These are phyloP conservation scores for Sialia sialis DNA, from an alignment of 2,113 vertebrate genomes.

Conservation along the genomic window DNA sequence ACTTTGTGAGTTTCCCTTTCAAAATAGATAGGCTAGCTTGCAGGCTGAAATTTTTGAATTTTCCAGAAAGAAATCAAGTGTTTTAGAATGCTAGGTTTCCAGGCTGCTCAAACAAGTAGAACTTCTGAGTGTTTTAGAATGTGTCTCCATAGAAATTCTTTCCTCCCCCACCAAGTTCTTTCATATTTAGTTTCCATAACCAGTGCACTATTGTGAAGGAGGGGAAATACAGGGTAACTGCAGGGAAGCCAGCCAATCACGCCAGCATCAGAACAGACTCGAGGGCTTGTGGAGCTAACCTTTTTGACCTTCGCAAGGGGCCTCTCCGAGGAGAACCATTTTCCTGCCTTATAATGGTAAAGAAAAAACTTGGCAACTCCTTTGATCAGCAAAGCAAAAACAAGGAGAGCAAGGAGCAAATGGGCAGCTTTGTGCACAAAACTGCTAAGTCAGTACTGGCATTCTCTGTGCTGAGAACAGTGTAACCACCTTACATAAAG, in stretches of 20 bases:
- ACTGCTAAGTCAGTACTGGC: slow-evolving; percentile 77
- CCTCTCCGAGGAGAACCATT: slow-evolving; percentile 76
- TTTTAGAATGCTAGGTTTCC: not conserved
- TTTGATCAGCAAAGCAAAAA: slow-evolving; percentile 94
- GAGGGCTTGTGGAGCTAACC: slow-evolving; percentile 55
- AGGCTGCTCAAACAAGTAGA: slow-evolving; percentile 29
- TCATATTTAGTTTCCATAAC: slow-evolving; percentile 85
- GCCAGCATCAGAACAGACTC: slow-evolving; percentile 64
- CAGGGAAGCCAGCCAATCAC: slow-evolving; percentile 76
- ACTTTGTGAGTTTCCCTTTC: not conserved
- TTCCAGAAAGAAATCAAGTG: slow-evolving; percentile 27
- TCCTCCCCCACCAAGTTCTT: slow-evolving; percentile 64
- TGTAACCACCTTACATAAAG: not conserved
- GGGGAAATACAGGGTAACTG: slow-evolving; percentile 76
- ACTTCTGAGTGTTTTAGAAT: slow-evolving; percentile 20
- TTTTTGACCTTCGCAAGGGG: slow-evolving; percentile 79
- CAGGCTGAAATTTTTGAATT: not conserved
- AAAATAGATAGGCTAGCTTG: not conserved
- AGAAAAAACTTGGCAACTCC: slow-evolving; percentile 80
- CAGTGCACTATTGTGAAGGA: slow-evolving; percentile 54
- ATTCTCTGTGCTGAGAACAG: not conserved
- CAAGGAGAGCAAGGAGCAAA: slow-evolving; percentile 83
- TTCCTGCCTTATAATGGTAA: slow-evolving; percentile 75
- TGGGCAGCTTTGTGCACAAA: slow-evolving; percentile 80
- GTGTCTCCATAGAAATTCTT: slow-evolving; percentile 46